Evolutionary conservation across 2,113 vertebrate genomes (phyloP), one percentile per base, ranked within the genome.

Genomic region (Trichechus manatus): DNA sequence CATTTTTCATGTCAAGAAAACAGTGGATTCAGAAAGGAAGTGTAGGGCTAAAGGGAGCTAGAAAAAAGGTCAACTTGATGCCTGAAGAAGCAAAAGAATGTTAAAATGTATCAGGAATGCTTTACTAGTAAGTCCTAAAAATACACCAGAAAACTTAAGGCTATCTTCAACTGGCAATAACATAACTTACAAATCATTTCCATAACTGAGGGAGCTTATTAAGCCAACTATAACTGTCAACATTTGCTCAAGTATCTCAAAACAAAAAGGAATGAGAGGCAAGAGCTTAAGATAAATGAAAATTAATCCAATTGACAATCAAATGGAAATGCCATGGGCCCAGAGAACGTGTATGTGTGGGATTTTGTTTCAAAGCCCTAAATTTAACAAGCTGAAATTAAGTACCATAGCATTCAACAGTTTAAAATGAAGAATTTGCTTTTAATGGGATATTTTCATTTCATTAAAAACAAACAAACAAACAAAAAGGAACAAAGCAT

Each of bases 301-400:
- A 97, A 97, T 94, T 97, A 96, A 98, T 98, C 97, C 97, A 97
- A 92, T 98, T 97, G 97, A 95, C 93, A 96, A 97, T 97, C 96
- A 97, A 97, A 98, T 47, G 68, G 89, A 97, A 97, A 97, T 97
- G 87, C 81, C 93, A 96, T 59, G 53, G 91, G 70, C 86, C 96
- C 86, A 90, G 93, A 95, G 80, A 97, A 93, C 44, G 82, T 93
- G 95, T 78, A 81, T 88, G 53, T 70, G 77, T 64, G 23, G 92
- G 89, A 97, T 95, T 98, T 97, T 89, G 75, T 96, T 97, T 97
- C 87, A 96, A 95, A 93, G 92, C 68, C 90, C 77, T 95, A 94
- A 94, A 97, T 97, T 96, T 94, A 97, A 94, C 87, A 92, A 96
- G 74, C 89, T 90, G 70, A 96, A 97, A 96, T 95, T 97, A 96